Evolutionary conservation across 2,797 vertebrate genomes (phyloP).

Genomic region (Spinibarbus caldwelli): DNA sequence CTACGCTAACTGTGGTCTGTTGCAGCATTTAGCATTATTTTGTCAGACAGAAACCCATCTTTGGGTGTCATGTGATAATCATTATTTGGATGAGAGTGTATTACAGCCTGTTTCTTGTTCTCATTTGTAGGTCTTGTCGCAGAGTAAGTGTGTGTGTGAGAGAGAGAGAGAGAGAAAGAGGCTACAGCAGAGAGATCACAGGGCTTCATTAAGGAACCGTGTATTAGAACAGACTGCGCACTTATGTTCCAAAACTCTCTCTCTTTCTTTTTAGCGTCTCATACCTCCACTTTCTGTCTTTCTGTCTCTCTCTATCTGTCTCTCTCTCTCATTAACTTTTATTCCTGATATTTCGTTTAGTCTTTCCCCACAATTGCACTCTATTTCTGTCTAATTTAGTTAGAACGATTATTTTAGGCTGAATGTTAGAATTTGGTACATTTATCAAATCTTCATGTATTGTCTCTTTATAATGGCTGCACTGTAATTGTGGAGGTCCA

Average conservation of each 20-base stretch:
- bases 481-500: background rate
- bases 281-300: background rate
- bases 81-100: conserved; percentile 19
- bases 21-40: background rate
- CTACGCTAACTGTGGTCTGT: background rate
- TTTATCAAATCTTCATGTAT: conserved; percentile 10
- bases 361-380: conserved; percentile 33
- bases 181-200: conserved; percentile 46
- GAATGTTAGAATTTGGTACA: background rate
- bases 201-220: conserved; percentile 46
- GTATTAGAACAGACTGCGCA: conserved; percentile 32
- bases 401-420: conserved; percentile 6
- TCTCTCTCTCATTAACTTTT: conserved; percentile 28
- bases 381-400: conserved; percentile 40
- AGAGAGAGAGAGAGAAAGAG: background rate
- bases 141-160: background rate
- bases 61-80: conserved; percentile 21
- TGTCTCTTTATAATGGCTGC: background rate
- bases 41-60: background rate
- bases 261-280: conserved; percentile 23
- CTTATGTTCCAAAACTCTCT: conserved; percentile 20
- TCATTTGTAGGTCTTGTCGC: conserved; percentile 15
- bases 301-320: background rate
- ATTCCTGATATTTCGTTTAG: conserved; percentile 41
- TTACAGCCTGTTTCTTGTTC: background rate